Evolutionary conservation across 2,888 invertebrate species (phyloP).

Genomic region (Pantelozetes paolii): DNA sequence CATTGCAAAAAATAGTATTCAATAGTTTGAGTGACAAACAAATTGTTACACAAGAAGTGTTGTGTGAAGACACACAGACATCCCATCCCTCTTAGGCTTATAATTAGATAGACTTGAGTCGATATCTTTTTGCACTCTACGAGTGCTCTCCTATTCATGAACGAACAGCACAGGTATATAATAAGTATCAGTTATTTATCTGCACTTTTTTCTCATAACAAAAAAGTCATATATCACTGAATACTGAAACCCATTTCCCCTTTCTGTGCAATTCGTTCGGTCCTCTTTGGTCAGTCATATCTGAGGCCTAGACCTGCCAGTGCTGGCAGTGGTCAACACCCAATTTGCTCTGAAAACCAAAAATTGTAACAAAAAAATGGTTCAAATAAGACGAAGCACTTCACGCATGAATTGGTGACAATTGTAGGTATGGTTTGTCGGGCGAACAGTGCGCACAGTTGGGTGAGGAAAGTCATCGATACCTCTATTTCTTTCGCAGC

Average conservation of each 20-base stretch:
- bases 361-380: not conserved
- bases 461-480: slow-evolving; percentile 21
- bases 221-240: slow-evolving; percentile 5
- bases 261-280: not conserved
- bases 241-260: not conserved
- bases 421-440: not conserved
- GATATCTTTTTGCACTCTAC: not conserved
- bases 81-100: no score
- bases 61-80: not conserved
- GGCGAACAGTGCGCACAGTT: not conserved
- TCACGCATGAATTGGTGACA: slow-evolving; percentile 28
- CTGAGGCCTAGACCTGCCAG: no score
- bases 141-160: not conserved
- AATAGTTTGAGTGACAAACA: slow-evolving; percentile 10
- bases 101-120: not conserved
- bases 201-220: not conserved
- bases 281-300: not conserved
- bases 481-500: not conserved
- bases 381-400: slow-evolving; percentile 4
- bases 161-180: slow-evolving; percentile 1
- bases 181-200: not conserved
- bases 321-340: not conserved
- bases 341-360: slow-evolving; percentile 7
- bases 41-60: not conserved
- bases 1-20: not conserved